Evolutionary conservation across 1,140 invertebrate species (phyloP).

Genomic region (Medauroidea extradentata): DNA sequence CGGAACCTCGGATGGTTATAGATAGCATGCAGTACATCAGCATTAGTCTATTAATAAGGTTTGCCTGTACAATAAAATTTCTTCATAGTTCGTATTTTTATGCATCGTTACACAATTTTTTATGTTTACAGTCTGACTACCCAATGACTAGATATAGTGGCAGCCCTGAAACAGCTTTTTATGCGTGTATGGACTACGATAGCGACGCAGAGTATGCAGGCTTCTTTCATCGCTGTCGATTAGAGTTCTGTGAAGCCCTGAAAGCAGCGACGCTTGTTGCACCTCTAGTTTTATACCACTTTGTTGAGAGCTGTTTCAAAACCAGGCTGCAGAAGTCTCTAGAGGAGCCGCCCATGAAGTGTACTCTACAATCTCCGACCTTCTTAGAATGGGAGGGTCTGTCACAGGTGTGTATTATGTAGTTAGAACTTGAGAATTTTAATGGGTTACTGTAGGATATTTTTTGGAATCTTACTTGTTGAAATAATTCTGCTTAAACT

Average conservation of each 20-base stretch:
- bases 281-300: conserved; percentile 75
- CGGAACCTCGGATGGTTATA: too few relatives aligned
- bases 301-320: conserved; percentile 76
- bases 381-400: conserved; percentile 85
- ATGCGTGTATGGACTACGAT: conserved; percentile 81
- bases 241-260: conserved; percentile 73
- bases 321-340: conserved; percentile 54
- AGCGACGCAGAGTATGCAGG: conserved; percentile 83
- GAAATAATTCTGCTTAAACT: too few relatives aligned
- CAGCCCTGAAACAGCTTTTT: conserved; percentile 58
- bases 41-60: too few relatives aligned
- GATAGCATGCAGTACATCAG: too few relatives aligned
- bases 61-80: too few relatives aligned
- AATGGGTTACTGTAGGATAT: too few relatives aligned
- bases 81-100: too few relatives aligned
- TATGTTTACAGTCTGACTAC: conserved; percentile 31
- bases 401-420: conserved; percentile 41
- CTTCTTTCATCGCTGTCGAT: conserved; percentile 73
- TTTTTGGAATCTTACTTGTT: too few relatives aligned
- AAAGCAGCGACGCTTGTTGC: conserved; percentile 72
- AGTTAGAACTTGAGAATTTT: too few relatives aligned
- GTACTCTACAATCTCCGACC: conserved; percentile 54
- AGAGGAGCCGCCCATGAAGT: conserved; percentile 40
- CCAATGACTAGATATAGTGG: conserved; percentile 40
- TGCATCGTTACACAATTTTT: too few relatives aligned